These are phyloP conservation scores for Troides helena DNA, from an alignment of 2,888 invertebrate species.

Conservation along the genomic window DNA sequence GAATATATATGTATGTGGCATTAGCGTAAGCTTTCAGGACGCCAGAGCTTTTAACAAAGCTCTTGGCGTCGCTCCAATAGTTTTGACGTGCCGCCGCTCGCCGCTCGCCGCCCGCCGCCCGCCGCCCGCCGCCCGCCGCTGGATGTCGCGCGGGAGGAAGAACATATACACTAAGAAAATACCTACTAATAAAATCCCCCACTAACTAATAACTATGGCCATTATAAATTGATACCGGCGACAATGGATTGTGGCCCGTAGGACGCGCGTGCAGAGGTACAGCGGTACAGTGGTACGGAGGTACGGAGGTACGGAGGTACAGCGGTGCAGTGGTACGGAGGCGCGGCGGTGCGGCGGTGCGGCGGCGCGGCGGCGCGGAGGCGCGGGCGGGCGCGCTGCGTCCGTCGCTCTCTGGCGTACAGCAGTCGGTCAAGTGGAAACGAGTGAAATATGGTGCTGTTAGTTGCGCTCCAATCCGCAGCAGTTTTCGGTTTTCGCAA, in stretches of 20 bases:
- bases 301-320: slow-evolving; percentile 30
- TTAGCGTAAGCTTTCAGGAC: slow-evolving; percentile 52
- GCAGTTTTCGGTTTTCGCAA: slow-evolving; percentile 74
- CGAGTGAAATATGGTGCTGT: slow-evolving; percentile 53
- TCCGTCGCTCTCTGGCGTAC: slow-evolving; percentile 34
- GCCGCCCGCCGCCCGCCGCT: slow-evolving; percentile 45
- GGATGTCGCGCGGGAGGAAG: slow-evolving; percentile 49
- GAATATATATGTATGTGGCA: slow-evolving; percentile 35
- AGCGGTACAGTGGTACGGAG: slow-evolving; percentile 12
- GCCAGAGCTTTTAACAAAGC: slow-evolving; percentile 65
- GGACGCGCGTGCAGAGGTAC: slow-evolving; percentile 12
- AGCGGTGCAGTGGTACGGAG: slow-evolving; percentile 9
- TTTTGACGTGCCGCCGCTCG: slow-evolving; percentile 47
- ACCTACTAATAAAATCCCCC: slow-evolving; percentile 29
- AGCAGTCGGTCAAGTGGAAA: slow-evolving; percentile 30
- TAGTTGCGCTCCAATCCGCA: slow-evolving; percentile 54
- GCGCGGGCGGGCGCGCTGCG: slow-evolving; percentile 27
- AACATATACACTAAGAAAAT: slow-evolving; percentile 28
- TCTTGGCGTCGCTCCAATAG: slow-evolving; percentile 60
- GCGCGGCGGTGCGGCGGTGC: slow-evolving; percentile 25
- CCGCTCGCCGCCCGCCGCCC: slow-evolving; percentile 36
- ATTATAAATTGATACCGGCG: slow-evolving; percentile 33
- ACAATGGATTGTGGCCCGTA: slow-evolving; percentile 22
- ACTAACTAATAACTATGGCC: slow-evolving; percentile 29
- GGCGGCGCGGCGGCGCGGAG: slow-evolving; percentile 12